A percentile compares a stretch with the other conserved stretches of the same genome.
phyloP scores from a whole-genome alignment of 2,113 vertebrate genomes.

The Carettochelys insculpta region DNA sequence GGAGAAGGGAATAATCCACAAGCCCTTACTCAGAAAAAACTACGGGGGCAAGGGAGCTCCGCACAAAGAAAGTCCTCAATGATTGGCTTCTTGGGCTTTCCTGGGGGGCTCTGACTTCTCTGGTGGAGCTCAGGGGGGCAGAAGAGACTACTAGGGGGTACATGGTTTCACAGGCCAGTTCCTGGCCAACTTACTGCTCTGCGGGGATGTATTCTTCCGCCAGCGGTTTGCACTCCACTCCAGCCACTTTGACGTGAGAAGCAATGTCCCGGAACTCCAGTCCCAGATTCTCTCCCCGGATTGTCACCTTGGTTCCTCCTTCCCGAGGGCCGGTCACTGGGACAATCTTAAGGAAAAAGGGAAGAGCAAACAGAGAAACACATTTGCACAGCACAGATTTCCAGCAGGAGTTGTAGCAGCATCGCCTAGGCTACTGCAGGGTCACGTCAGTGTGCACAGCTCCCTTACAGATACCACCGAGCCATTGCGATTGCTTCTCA shows the following conservation, averaged over 20 bases:
- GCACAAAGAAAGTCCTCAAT: not conserved
- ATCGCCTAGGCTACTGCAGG: not conserved
- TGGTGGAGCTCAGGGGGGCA: not conserved
- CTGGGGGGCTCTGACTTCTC: not conserved
- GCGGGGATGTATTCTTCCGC: slow-evolving; percentile 95
- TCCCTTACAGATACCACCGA: not conserved
- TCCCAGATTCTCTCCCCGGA: slow-evolving; percentile 95
- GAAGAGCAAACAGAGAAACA: not conserved
- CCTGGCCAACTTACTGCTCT: slow-evolving; percentile 89
- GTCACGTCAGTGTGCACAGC: not conserved
- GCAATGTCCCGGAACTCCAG: slow-evolving; percentile 94
- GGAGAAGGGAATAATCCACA: not conserved
- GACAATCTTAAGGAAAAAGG: slow-evolving; percentile 81
- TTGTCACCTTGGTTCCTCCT: slow-evolving; percentile 95
- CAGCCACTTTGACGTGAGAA: slow-evolving; percentile 90
- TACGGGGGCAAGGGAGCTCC: not conserved
- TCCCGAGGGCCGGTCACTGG: slow-evolving; percentile 92
- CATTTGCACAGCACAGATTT: not conserved
- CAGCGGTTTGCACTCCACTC: slow-evolving; percentile 92
- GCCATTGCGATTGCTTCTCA: rapidly evolving
- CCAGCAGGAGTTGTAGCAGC: not conserved
- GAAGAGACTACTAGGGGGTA: not conserved
- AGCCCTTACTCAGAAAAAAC: not conserved
- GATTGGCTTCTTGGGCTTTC: not conserved
- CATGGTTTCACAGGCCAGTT: slow-evolving; percentile 6